Conservation (phyloP, 2,113 vertebrate genomes). For the Petroica traversi region DNA sequence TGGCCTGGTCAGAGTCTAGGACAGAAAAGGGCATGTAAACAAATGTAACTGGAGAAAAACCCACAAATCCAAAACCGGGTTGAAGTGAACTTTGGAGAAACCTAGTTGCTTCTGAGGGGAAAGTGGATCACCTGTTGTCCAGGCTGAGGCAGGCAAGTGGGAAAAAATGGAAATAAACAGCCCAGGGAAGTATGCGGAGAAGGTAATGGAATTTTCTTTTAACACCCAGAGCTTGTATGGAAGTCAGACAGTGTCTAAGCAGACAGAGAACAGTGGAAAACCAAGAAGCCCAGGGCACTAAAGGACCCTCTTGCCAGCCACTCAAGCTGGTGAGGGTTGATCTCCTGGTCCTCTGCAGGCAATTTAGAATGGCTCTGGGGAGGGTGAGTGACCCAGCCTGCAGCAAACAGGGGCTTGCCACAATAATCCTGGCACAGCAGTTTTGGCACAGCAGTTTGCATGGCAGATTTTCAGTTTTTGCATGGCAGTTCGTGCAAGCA, state of each 20-base stretch:
- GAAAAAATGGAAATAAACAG: neutral
- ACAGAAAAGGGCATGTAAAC: neutral
- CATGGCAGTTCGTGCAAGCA: no score
- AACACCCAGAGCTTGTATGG: neutral
- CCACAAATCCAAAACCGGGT: neutral
- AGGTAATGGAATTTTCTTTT: neutral
- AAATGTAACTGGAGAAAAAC: neutral
- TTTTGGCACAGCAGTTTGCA: neutral
- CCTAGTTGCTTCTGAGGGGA: neutral
- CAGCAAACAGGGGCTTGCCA: neutral
- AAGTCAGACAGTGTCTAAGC: neutral
- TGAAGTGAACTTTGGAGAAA: neutral
- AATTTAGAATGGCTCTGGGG: neutral
- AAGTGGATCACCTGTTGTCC: no score
- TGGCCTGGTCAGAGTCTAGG: neutral
- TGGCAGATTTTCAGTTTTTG: no score
- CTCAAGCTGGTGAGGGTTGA: rapidly evolving
- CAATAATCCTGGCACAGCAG: no score
- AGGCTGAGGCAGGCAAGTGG: no score
- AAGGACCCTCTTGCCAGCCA: neutral
- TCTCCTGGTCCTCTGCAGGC: neutral
- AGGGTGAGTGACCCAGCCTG: rapidly evolving
- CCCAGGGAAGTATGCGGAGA: neutral
- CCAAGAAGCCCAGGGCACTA: neutral
- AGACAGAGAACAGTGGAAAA: constrained; percentile 11